Evolutionary conservation across 2,113 vertebrate genomes (phyloP).

Genomic region (Cynopterus brachyotis): DNA sequence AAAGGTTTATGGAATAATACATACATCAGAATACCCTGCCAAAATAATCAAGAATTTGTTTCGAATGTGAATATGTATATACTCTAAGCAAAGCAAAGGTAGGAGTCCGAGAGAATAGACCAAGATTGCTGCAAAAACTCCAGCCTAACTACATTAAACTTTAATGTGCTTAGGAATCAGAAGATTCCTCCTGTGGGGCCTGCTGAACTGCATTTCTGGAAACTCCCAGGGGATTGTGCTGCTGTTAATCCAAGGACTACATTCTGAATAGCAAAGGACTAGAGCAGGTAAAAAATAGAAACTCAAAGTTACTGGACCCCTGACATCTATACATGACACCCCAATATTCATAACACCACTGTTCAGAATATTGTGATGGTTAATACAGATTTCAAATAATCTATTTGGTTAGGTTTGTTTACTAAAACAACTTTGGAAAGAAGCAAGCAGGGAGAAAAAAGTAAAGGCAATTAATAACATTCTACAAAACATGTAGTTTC

Average conservation of each 20-base stretch:
- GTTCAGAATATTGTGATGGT: not conserved
- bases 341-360: not conserved
- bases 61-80: not conserved
- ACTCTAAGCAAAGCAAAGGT: not conserved
- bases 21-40: not conserved
- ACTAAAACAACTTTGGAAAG: constrained; percentile 4
- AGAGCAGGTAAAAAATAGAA: not conserved
- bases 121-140: not conserved
- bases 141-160: not conserved
- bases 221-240: not conserved
- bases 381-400: not conserved
- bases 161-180: not conserved
- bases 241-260: not conserved
- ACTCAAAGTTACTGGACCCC: not conserved
- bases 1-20: not conserved
- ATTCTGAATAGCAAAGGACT: not conserved
- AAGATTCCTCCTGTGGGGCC: not conserved
- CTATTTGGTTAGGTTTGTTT: not conserved
- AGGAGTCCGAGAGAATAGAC: not conserved
- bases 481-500: not conserved
- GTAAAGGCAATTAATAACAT: not conserved
- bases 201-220: not conserved
- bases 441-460: not conserved
- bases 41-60: constrained; percentile 16
- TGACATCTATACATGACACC: not conserved